Base-by-base conservation (phyloP, 35 echinoderm and acorn worm genomes). In the Lytechinus pictus region DNA sequence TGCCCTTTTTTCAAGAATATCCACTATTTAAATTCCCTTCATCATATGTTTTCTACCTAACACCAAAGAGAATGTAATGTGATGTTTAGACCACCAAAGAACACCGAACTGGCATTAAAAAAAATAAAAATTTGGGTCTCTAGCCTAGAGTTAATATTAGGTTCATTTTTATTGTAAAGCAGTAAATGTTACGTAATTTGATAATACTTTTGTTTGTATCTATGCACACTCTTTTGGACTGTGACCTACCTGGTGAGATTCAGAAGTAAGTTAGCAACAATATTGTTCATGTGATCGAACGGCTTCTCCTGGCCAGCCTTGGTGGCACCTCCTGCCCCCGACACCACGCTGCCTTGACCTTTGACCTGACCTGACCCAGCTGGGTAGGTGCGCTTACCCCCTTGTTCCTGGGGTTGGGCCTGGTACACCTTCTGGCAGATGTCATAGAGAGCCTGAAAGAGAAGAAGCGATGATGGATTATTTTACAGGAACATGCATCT, bases 251-350 rank as follows among this genome's bases (percentile, higher is more conserved):
- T 97, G 95, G 98, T 99, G 21, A 99, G 94, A 97, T 99, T 99
- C 14, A 99, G 97, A 29, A 99, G 95, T 53, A 99, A 87, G 54
- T 99, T 99, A 29, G 97, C 98, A 27, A 99, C 98, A 52, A 99
- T 96, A 92, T 98, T 97, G 92, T 99, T 99, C 98, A 99, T 99
- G 5, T 95, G 57, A 92, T 99, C 98, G 95, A 98, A 99, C 52
- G 98, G 98, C 86, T 99, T 99, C 91, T 99, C 96, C n/a, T 96
- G 92, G 58, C 57, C 94, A 27, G 29, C 9, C 87, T 95, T 95
- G 21, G 58, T 88, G 9, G 66, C 88, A 33, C 92, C 95, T 9
- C 87, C 95, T 8, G 57, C 94, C 79, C 57, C 87, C 8, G 87
- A 53, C 44, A 54, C 92, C 9, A 87, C 91, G 10, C 94, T 71